These are phyloP conservation scores for Spilosoma lubricipeda DNA, from an alignment of 2,888 invertebrate species.

Conservation along the genomic window DNA sequence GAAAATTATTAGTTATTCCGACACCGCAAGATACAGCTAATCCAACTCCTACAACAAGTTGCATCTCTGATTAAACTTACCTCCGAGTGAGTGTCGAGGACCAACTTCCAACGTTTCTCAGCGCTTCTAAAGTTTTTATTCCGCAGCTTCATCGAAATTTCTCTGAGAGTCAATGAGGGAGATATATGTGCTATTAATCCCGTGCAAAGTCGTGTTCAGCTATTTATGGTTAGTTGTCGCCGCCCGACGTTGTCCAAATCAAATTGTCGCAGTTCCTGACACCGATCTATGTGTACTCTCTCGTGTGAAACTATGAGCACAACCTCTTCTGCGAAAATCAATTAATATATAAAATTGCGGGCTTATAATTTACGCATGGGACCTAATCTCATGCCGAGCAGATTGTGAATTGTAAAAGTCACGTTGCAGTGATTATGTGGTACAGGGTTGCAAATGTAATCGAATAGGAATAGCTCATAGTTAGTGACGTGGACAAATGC, in stretches of 20 bases:
- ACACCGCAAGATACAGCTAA: constrained; percentile 13
- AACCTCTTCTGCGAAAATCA: neutral
- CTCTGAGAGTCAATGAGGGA: constrained; percentile 21
- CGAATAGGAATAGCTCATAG: constrained; percentile 15
- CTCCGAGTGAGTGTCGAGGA: constrained; percentile 11
- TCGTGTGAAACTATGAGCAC: constrained; percentile 10
- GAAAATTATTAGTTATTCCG: constrained; percentile 7
- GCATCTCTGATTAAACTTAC: constrained; percentile 21
- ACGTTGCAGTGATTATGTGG: neutral
- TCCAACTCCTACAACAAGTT: constrained; percentile 10
- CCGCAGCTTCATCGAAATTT: constrained; percentile 32
- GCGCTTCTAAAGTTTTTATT: constrained; percentile 28
- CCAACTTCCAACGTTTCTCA: constrained; percentile 25
- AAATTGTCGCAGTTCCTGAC: constrained; percentile 21
- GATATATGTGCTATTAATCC: constrained; percentile 28
- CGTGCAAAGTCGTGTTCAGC: constrained; percentile 26
- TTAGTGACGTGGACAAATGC: constrained; percentile 9
- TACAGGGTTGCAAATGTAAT: constrained; percentile 25
- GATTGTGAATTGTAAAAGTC: constrained; percentile 19
- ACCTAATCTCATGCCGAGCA: constrained; percentile 1
- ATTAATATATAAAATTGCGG: constrained; percentile 9
- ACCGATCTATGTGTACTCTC: constrained; percentile 22
- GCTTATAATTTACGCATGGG: neutral
- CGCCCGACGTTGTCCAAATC: constrained; percentile 18
- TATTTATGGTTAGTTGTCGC: constrained; percentile 19